These are phyloP conservation scores for Drosophila pectinifera DNA, from an alignment of 1,140 invertebrate species.

Conservation along the genomic window DNA sequence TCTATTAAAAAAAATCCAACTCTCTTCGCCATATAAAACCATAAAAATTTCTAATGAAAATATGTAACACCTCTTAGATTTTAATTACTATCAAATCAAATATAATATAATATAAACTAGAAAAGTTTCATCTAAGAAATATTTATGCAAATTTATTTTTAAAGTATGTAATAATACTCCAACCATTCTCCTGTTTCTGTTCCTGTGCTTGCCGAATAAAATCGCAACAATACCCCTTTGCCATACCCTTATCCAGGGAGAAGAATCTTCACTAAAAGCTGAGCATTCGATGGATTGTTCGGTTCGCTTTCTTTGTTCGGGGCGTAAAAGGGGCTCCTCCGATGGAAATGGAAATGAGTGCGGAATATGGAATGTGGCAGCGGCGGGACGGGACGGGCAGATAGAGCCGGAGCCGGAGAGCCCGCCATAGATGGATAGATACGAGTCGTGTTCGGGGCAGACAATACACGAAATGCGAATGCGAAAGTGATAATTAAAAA, in stretches of 20 bases:
- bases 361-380: constrained; percentile 20
- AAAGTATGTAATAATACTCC: too few species aligned
- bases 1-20: too few species aligned
- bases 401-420: constrained; percentile 9
- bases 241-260: constrained; percentile 20
- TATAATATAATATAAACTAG: too few species aligned
- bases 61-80: too few species aligned
- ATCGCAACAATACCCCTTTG: neutral
- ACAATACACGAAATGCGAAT: constrained; percentile 54
- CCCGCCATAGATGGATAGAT: constrained; percentile 26
- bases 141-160: neutral
- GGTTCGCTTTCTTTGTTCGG: constrained; percentile 60
- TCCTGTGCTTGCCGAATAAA: neutral
- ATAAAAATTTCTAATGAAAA: neutral
- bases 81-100: neutral
- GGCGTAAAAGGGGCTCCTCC: constrained; percentile 57
- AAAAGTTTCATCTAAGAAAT: neutral
- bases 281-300: constrained; percentile 68
- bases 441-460: constrained; percentile 31
- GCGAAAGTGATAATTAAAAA: constrained; percentile 83
- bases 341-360: constrained; percentile 56
- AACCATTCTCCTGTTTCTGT: too few species aligned
- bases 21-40: neutral
- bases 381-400: neutral
- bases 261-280: constrained; percentile 63